Percentiles rank a stretch among this genome's conserved stretches.
These are phyloP conservation scores for Saimiri boliviensis DNA, from an alignment of 2,113 vertebrate genomes.

Conservation along the genomic window DNA sequence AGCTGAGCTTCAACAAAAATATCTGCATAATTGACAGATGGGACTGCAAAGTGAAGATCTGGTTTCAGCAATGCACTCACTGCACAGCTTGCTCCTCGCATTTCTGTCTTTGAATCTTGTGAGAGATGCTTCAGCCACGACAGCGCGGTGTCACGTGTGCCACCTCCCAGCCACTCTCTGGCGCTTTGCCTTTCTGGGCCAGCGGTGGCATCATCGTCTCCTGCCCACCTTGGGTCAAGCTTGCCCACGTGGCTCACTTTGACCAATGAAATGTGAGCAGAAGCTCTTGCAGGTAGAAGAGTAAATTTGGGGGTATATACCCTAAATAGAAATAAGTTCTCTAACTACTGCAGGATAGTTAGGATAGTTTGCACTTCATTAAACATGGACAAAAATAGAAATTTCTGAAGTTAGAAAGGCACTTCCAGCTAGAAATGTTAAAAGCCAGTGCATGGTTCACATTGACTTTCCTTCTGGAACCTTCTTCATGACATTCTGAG, in stretches of 20 bases:
- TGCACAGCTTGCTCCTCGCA: rapidly evolving
- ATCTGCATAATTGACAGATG: neutral
- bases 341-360: rapidly evolving
- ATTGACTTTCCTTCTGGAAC: too few relatives aligned
- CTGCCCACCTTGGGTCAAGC: neutral
- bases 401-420: neutral
- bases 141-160: rapidly evolving
- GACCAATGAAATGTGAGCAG: neutral
- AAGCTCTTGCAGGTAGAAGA: neutral
- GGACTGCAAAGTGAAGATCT: neutral
- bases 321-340: neutral
- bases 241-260: neutral
- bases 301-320: neutral
- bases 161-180: neutral
- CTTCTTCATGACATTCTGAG: rapidly evolving
- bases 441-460: neutral
- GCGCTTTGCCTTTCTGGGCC: neutral
- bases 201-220: neutral
- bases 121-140: rapidly evolving
- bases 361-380: neutral
- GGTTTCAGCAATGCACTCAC: neutral
- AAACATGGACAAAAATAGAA: neutral
- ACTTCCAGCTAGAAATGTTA: neutral
- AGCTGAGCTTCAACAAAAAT: neutral
- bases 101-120: neutral